Evolutionary conservation across 2,113 vertebrate genomes (phyloP).

Genomic region (Thinocorus orbignyianus): DNA sequence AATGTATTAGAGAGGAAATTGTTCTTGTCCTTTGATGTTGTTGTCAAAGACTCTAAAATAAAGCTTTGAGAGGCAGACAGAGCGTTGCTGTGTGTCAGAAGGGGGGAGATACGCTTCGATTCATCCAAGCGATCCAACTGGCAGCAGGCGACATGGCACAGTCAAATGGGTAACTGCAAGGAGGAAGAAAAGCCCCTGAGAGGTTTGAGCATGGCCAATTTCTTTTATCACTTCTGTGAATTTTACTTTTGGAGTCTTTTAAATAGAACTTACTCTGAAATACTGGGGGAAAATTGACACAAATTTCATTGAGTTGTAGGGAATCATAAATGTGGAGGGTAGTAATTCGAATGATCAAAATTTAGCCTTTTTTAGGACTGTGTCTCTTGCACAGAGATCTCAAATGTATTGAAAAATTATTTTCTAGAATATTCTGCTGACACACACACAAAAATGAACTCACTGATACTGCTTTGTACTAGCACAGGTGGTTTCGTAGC

Average conservation of each 20-base stretch:
- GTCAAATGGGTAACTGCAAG: background rate
- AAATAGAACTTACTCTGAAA: background rate
- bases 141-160: background rate
- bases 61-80: background rate
- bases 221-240: background rate
- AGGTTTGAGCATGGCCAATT: background rate
- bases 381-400: background rate
- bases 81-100: background rate
- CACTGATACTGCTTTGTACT: background rate
- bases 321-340: background rate
- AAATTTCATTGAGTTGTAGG: background rate
- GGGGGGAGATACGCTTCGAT: background rate
- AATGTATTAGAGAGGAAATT: conserved; percentile 37
- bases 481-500: background rate
- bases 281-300: background rate
- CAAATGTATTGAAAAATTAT: background rate
- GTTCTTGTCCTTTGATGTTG: conserved; percentile 26
- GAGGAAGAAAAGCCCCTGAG: background rate
- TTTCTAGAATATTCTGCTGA: background rate
- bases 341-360: background rate
- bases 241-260: background rate
- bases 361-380: background rate
- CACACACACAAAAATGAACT: background rate
- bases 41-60: conserved; percentile 40
- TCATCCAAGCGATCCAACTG: background rate